phyloP scores from a whole-genome alignment of 2,888 invertebrate species.

The Epirrhoe alternata region DNA sequence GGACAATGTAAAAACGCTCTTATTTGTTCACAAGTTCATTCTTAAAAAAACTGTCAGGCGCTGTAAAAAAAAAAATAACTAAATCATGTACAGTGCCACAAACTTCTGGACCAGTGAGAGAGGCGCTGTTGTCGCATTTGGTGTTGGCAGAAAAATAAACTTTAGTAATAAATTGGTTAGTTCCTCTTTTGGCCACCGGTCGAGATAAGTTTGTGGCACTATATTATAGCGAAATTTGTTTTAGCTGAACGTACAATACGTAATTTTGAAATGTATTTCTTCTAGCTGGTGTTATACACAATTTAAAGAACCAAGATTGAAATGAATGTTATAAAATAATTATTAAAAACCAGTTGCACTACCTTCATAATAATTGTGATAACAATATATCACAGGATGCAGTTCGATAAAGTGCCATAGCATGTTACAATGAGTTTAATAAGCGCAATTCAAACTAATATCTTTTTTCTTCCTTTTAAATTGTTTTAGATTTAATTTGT shows the following conservation, averaged over 20 bases:
- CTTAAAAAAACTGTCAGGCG: too few relatives aligned
- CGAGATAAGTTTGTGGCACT: too few relatives aligned
- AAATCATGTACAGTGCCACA: too few relatives aligned
- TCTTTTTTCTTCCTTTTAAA: conserved; percentile 23
- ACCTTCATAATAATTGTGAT: conserved; percentile 11
- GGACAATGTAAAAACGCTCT: too few relatives aligned
- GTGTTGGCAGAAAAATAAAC: too few relatives aligned
- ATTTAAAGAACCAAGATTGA: conserved; percentile 21
- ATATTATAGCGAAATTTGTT: neutral
- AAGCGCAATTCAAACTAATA: conserved; percentile 27
- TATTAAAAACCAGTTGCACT: conserved; percentile 8
- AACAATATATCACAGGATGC: conserved; percentile 34
- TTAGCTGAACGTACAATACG: neutral
- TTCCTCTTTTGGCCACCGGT: too few relatives aligned
- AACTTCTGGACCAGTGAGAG: too few relatives aligned
- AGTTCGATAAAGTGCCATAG: conserved; percentile 40
- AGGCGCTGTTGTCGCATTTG: too few relatives aligned
- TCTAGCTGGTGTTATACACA: conserved; percentile 19
- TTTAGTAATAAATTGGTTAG: too few relatives aligned
- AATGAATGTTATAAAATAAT: conserved; percentile 8
- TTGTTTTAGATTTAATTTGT: conserved; percentile 36
- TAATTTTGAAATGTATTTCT: neutral
- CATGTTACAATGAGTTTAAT: conserved; percentile 19
- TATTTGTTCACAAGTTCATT: too few relatives aligned
- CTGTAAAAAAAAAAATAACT: too few relatives aligned